These are phyloP conservation scores for Athalia cordata DNA, from an alignment of 2,888 invertebrate species.

Conservation along the genomic window DNA sequence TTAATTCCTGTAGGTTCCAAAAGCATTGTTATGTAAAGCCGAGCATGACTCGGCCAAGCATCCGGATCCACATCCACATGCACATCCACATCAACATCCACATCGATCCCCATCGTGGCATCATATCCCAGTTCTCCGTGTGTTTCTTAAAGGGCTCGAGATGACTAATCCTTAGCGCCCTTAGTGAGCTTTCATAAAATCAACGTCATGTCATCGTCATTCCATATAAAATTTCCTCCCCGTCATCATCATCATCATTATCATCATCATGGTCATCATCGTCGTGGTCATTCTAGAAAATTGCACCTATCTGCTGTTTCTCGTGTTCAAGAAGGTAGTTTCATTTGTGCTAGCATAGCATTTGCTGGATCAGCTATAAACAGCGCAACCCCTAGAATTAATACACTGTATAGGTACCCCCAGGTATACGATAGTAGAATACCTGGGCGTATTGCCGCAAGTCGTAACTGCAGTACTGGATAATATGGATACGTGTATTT, in stretches of 20 bases:
- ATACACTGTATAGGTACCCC: background rate
- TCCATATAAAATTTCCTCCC: no score
- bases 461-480: slow-evolving; percentile 1
- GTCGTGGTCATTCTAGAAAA: no score
- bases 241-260: no score
- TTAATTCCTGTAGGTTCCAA: slow-evolving; percentile 38
- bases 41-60: slow-evolving; percentile 33
- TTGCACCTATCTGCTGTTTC: no score
- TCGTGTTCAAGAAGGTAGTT: no score
- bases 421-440: background rate
- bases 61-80: background rate
- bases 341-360: no score
- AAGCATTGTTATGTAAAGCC: slow-evolving; percentile 39
- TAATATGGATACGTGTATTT: no score
- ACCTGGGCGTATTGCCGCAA: slow-evolving; percentile 20
- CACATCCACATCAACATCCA: slow-evolving; percentile 1
- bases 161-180: slow-evolving; percentile 30
- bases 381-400: background rate
- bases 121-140: no score
- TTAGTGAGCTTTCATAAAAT: slow-evolving; percentile 20
- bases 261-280: no score
- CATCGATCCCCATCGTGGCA: slow-evolving; percentile 4
- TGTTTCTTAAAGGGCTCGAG: no score
- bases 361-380: background rate
- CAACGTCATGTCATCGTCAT: slow-evolving; percentile 1